Evolutionary conservation across 1,140 invertebrate genomes (phyloP), one percentile per base, ranked within the genome.

Genomic region (Holcopasites calliopsidis): DNA sequence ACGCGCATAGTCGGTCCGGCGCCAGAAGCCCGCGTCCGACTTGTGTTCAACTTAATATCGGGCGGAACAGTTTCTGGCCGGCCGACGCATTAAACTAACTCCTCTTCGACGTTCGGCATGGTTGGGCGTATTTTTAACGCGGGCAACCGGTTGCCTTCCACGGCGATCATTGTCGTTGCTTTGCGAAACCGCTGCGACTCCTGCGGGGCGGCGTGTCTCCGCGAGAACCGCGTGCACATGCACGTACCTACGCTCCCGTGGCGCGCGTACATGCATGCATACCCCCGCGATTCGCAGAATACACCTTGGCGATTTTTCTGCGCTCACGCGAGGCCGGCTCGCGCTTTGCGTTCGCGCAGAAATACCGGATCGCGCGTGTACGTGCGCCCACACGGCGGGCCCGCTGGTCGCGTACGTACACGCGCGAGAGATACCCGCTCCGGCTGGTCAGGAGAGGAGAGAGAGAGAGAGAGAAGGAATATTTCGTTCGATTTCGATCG

Each of bases 81-180:
- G 79, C 62, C 42, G 78, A 40, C 54, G 80, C 83, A 86, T 89
- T 89, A 88, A n/a, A 88, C 86, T 76, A 86, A 87, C 81, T 86
- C 79, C 66, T 82, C 80, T 86, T 86, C 74, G 80, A 77, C 85
- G 81, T 86, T 87, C 78, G 80, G 78, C 73, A 83, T 86, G 81
- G 82, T 38, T 55, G 62, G 55, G 66, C 84, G 86, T 85, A 90
- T 90, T 91, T 91, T 90, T 90, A 90, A 87, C 85, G 83, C 82
- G 82, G 85, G 85, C 90, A 91, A 91, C 90, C 90, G 90, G 90
- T 91, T 91, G 87, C 86, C 83, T 82, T 84, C 76, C 62, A 81
- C 52, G 68, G 87, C 84, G 88, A 91, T 91, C 89, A 91, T 90
- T 91, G 90, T 91, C 90, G 88, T 90, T 84, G 88, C 86, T 90